These are phyloP conservation scores for Reticulitermes speratus DNA, from an alignment of 1,140 invertebrate species.

Conservation along the genomic window DNA sequence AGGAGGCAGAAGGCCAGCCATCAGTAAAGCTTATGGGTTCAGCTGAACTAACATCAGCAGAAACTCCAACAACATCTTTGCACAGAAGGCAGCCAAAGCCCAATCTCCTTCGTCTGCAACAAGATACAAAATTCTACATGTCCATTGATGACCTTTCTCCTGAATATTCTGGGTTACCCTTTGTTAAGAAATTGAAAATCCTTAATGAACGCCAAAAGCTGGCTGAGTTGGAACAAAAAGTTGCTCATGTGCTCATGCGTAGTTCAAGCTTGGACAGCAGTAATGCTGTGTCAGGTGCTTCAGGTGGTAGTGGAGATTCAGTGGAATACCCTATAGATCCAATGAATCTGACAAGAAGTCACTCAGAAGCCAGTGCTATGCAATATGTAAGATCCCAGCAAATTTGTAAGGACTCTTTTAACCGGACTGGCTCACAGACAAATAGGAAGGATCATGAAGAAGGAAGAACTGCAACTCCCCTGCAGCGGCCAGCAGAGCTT, in stretches of 20 bases:
- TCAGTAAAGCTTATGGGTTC: no score
- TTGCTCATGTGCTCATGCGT: slow-evolving; percentile 55
- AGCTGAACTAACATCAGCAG: background rate
- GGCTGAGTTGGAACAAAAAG: slow-evolving; percentile 72
- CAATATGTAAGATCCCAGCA: slow-evolving; percentile 39
- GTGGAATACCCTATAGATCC: background rate
- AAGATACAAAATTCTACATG: slow-evolving; percentile 51
- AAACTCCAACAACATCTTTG: background rate
- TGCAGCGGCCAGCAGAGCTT: background rate
- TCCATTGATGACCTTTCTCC: slow-evolving; percentile 85
- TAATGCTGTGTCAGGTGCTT: no score
- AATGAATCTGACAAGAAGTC: slow-evolving; percentile 59
- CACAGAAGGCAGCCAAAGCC: background rate
- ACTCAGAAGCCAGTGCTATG: slow-evolving; percentile 58
- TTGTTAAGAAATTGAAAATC: slow-evolving; percentile 85
- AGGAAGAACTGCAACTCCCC: background rate
- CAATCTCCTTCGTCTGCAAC: background rate
- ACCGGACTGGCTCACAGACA: background rate
- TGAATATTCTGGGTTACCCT: slow-evolving; percentile 81
- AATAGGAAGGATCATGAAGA: background rate
- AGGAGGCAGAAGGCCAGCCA: background rate
- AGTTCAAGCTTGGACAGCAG: slow-evolving; percentile 79
- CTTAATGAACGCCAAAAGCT: slow-evolving; percentile 84
- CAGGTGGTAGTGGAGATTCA: background rate
- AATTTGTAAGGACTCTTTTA: background rate